phyloP scores from a whole-genome alignment of 2,888 invertebrate species.

The Drosophila flavopinicola region DNA sequence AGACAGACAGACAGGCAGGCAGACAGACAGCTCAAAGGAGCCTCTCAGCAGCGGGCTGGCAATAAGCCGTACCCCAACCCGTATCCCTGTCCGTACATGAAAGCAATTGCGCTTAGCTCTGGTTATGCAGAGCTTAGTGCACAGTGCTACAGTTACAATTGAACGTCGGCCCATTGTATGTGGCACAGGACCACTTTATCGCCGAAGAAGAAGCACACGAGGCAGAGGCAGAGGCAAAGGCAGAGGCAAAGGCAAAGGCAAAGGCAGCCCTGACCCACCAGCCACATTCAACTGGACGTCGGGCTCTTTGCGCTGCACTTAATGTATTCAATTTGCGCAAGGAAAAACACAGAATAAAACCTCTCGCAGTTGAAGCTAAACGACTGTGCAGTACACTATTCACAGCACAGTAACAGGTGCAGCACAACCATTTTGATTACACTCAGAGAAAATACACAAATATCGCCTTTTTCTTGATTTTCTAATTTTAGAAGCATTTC shows the following conservation, averaged over 20 bases:
- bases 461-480: too few species aligned
- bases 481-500: too few species aligned
- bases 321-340: conserved; percentile 27
- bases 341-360: not conserved
- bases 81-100: too few species aligned
- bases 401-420: too few species aligned
- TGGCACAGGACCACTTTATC: not conserved
- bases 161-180: conserved; percentile 45
- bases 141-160: conserved; percentile 55
- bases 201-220: not conserved
- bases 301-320: conserved; percentile 12
- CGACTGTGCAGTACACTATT: not conserved
- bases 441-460: too few species aligned
- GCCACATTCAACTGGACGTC: conserved; percentile 20
- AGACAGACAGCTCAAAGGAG: conserved; percentile 53
- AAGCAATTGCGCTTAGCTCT: conserved; percentile 50
- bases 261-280: conserved; percentile 34
- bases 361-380: too few species aligned
- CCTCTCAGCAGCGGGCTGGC: conserved; percentile 8
- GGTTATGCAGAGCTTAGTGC: conserved; percentile 17
- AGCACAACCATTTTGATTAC: too few species aligned
- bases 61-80: too few species aligned
- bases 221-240: not conserved
- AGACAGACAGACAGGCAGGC: conserved; percentile 1
- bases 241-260: conserved; percentile 5